Percentiles rank a stretch among this genome's conserved stretches.
phyloP scores from a whole-genome alignment of 2,888 invertebrate genomes.

The Argyresthia goedartella region DNA sequence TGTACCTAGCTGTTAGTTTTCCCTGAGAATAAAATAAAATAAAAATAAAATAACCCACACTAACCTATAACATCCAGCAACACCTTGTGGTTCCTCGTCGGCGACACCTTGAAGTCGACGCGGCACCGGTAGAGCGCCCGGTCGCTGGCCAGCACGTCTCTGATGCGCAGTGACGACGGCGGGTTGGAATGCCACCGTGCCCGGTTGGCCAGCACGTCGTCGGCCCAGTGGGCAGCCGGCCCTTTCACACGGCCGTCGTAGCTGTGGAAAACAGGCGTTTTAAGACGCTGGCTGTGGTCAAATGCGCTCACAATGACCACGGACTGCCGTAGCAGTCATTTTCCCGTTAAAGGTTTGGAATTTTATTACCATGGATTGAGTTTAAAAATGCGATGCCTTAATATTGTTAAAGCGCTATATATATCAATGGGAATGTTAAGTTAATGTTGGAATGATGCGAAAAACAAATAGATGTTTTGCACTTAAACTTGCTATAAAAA shows the following conservation, averaged over 20 bases:
- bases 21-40: too few relatives aligned
- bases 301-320: too few relatives aligned
- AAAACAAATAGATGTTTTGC: too few relatives aligned
- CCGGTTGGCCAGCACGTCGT: conserved; percentile 74
- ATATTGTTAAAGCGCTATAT: too few relatives aligned
- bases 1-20: too few relatives aligned
- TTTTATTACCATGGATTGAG: too few relatives aligned
- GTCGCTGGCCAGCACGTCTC: conserved; percentile 78
- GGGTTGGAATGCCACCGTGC: conserved; percentile 78
- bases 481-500: too few relatives aligned
- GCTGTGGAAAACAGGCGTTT: conserved; percentile 51
- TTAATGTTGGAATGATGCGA: too few relatives aligned
- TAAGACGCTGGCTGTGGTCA: too few relatives aligned
- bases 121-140: conserved; percentile 85
- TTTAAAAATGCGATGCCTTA: background rate
- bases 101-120: conserved; percentile 84
- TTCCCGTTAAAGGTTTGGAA: too few relatives aligned
- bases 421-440: too few relatives aligned
- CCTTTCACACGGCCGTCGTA: conserved; percentile 75
- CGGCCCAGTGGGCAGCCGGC: conserved; percentile 79
- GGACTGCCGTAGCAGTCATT: background rate
- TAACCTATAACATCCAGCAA: conserved; percentile 81
- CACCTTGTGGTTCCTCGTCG: conserved; percentile 82
- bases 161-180: conserved; percentile 77
- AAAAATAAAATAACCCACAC: too few relatives aligned